Conservation (phyloP, 2,797 vertebrate genomes). For the Cuniculus paca region DNA sequence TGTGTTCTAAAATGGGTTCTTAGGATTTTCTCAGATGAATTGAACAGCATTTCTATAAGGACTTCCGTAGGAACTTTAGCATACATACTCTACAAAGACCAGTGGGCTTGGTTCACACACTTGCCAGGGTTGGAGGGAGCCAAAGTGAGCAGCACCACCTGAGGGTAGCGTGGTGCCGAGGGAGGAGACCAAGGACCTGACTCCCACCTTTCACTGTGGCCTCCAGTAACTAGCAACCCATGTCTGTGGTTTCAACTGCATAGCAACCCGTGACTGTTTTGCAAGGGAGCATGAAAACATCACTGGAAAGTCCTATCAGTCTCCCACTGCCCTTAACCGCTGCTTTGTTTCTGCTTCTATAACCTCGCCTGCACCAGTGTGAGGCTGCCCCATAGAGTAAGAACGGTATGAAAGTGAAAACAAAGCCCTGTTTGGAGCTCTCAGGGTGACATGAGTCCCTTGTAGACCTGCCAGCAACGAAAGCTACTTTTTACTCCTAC, state of each 20-base stretch:
- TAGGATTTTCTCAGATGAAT: not conserved
- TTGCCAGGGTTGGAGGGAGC: not conserved
- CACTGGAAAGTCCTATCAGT: not conserved
- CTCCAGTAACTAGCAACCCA: not conserved
- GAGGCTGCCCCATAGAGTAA: not conserved
- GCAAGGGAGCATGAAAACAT: not conserved
- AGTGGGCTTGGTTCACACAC: accelerated
- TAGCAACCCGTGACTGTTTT: not conserved
- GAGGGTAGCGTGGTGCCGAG: not conserved
- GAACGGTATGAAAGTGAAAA: not conserved
- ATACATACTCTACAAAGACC: not conserved
- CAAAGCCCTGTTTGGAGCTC: not conserved
- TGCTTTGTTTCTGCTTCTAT: not conserved
- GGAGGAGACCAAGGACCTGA: not conserved
- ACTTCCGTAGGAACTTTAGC: not conserved
- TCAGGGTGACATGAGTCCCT: not conserved
- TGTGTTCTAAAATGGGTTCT: not conserved
- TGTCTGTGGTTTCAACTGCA: not conserved
- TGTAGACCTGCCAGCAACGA: not conserved
- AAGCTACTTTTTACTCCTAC: not conserved
- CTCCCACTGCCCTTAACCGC: not conserved
- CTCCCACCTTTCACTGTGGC: not conserved
- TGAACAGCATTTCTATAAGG: not conserved
- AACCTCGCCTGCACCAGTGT: not conserved
- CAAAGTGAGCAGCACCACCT: not conserved